A percentile compares a stretch with the other conserved stretches of the same genome.
Evolutionary conservation across 2,888 invertebrate genomes (phyloP).

Genomic region (Heteromyza rotundicornis): DNA sequence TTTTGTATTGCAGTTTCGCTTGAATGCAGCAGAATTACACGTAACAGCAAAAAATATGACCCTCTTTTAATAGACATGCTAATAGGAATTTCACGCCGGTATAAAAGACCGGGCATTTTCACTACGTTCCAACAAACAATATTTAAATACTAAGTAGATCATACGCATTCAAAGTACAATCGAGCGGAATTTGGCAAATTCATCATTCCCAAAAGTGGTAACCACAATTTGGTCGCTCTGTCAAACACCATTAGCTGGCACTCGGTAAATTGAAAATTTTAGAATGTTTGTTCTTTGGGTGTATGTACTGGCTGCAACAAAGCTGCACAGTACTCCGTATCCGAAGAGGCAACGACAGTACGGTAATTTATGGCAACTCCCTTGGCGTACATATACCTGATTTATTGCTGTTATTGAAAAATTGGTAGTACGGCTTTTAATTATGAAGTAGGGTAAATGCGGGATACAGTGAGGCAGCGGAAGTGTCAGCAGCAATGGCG

Average conservation of each 20-base stretch:
- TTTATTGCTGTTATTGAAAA: conserved; percentile 62
- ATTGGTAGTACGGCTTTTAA: conserved; percentile 55
- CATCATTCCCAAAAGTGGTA: too few relatives aligned
- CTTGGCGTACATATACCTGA: conserved; percentile 55
- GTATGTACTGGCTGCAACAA: background rate
- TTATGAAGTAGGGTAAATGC: conserved; percentile 36
- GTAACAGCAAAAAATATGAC: background rate
- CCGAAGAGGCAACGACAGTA: conserved; percentile 21
- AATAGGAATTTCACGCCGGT: background rate
- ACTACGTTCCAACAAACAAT: too few relatives aligned
- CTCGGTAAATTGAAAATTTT: too few relatives aligned
- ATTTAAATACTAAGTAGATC: too few relatives aligned
- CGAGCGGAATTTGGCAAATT: too few relatives aligned
- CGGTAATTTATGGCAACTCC: conserved; percentile 57
- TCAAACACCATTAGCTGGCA: too few relatives aligned
- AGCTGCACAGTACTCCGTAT: too few relatives aligned
- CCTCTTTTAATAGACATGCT: background rate
- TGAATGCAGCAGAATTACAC: background rate
- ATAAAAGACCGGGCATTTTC: too few relatives aligned
- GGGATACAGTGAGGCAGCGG: background rate
- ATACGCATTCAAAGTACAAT: too few relatives aligned
- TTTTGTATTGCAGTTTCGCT: background rate
- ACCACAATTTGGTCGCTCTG: too few relatives aligned
- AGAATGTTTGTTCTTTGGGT: too few relatives aligned
- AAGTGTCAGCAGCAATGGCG: background rate